Percentiles rank a stretch among this genome's conserved stretches.
Evolutionary conservation across 2,888 invertebrate species (phyloP).

Genomic region (Leptopilina drosophilae): DNA sequence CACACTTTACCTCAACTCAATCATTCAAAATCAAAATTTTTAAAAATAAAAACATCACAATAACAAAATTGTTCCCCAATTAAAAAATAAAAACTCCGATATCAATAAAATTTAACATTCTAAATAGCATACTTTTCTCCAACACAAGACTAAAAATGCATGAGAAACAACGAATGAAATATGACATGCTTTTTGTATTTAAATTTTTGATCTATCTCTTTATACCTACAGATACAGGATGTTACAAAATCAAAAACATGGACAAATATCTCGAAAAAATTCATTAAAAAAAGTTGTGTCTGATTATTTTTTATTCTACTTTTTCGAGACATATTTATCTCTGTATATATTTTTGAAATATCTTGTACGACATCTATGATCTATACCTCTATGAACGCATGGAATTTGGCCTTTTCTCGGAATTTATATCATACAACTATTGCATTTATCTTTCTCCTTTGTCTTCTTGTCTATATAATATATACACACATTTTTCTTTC

Average conservation of each 20-base stretch:
- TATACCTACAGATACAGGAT: neutral
- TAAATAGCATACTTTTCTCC: neutral
- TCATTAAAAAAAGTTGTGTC: too few relatives aligned
- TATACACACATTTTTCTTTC: slow-evolving; percentile 11
- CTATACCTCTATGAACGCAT: neutral
- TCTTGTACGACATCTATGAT: neutral
- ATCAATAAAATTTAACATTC: neutral
- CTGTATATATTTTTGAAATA: too few relatives aligned
- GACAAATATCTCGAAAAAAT: too few relatives aligned
- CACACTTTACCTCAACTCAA: slow-evolving; percentile 61
- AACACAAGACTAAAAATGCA: slow-evolving; percentile 24
- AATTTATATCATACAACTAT: slow-evolving; percentile 23
- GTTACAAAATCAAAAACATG: too few relatives aligned
- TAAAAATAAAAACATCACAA: neutral
- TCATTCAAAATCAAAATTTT: neutral
- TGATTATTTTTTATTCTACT: too few relatives aligned
- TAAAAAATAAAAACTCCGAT: neutral
- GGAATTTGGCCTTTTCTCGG: slow-evolving; percentile 9
- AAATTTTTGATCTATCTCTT: neutral
- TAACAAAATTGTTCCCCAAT: neutral
- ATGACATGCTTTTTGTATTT: slow-evolving; percentile 8
- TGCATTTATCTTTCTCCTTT: slow-evolving; percentile 17
- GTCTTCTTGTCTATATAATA: slow-evolving; percentile 18
- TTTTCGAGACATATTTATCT: too few relatives aligned
- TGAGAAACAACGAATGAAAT: slow-evolving; percentile 13